Evolutionary conservation across 2,113 vertebrate species (phyloP).

Genomic region (Ophthalmolycus amberensis): DNA sequence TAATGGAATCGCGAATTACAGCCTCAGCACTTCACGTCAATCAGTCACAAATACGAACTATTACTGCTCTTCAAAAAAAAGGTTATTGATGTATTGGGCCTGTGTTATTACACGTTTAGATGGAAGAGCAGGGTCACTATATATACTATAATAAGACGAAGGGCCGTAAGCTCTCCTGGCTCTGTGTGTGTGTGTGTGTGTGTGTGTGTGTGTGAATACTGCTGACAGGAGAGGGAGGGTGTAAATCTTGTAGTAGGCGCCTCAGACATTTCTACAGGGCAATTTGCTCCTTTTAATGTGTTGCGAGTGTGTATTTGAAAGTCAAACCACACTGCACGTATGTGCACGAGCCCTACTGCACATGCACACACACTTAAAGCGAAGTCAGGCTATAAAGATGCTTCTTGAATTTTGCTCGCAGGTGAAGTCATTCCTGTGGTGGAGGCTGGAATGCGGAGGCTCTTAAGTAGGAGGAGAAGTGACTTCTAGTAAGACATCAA

Average conservation of each 20-base stretch:
- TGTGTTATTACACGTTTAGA: conserved; percentile 49
- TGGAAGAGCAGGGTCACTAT: neutral
- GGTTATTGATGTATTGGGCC: conserved; percentile 8
- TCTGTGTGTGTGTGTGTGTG: fast-evolving
- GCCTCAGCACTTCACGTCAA: conserved; percentile 19
- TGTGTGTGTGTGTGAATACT: neutral
- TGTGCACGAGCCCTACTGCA: conserved; percentile 14
- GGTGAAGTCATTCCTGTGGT: conserved; percentile 71
- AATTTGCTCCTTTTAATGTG: conserved; percentile 16
- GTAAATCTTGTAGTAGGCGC: neutral
- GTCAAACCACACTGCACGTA: neutral
- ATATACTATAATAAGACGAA: conserved; percentile 26
- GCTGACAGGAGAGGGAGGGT: neutral
- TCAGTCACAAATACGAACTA: conserved; percentile 27
- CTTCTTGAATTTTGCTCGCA: conserved; percentile 48
- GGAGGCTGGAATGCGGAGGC: conserved; percentile 41
- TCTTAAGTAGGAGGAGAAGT: conserved; percentile 26
- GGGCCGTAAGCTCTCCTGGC: conserved; percentile 45
- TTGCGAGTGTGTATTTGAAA: neutral
- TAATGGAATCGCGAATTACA: conserved; percentile 47
- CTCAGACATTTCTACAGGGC: neutral
- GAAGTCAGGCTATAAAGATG: conserved; percentile 32
- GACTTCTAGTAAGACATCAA: conserved; percentile 5
- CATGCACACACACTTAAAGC: conserved; percentile 28
- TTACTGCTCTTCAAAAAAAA: conserved; percentile 26